Base-by-base conservation (phyloP, 2,888 invertebrate species). In the Theretra japonica region DNA sequence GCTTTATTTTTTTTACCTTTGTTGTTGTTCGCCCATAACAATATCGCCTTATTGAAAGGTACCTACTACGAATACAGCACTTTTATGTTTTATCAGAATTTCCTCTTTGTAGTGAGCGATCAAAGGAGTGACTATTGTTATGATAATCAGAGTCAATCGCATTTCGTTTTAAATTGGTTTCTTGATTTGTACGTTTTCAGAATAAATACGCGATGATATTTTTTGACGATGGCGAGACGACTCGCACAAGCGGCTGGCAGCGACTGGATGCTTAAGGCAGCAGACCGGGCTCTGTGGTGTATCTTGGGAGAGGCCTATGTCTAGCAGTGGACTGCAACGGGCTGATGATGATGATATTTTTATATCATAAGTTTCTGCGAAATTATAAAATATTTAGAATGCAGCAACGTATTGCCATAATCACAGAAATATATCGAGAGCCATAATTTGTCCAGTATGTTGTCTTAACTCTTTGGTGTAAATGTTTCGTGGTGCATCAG, bases 1-100 rank as follows among this genome's bases (percentile, higher is more conserved):
- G 77, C 74, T 76, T 76, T 71, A 77, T 77, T 79, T 82, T 28
- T 85, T 84, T 81, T 77, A 76, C 79, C 76, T 79, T 70, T 68
- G 25, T 68, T 71, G 58, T 69, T 69, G 69, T 65, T 65, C 62
- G 15, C 23, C 50, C 62, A 56, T 72, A 72, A 25, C 50, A 59
- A 48, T 69, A 60, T 69, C 33, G 33, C 50, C n/a, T 60, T 69
- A 72, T 69, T 56, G 50, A 19, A 72, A 30, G 15, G 53, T 53
- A 58, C 41, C 41, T 58, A 33, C 41, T 19, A 17, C 17, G 41
- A 56, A 57, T 56, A 56, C 19, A 33, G 17, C 57, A 69, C 15
- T 69, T 57, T 56, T 58, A 41, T 41, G 41, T 65, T 65, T 65
- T 48, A 17, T 21, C 15, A 48, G 15, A 41, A n/a, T 33, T 62